Percentiles rank a stretch among this genome's conserved stretches.
Evolutionary conservation across 2,113 vertebrate genomes (phyloP).

Genomic region (Epinephelus moara): DNA sequence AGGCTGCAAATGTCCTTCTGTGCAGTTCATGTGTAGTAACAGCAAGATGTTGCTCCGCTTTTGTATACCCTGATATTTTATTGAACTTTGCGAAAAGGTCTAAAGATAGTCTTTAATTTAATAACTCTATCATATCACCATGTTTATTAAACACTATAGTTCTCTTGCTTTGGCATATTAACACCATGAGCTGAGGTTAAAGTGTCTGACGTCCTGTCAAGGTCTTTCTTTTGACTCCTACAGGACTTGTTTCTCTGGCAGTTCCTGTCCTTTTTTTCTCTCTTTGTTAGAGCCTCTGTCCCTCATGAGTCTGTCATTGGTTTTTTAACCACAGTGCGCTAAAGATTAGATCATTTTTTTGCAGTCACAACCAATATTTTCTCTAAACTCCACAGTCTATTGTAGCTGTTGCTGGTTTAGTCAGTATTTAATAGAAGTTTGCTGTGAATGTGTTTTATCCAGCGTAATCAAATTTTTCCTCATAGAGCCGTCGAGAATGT

Average conservation of each 20-base stretch:
- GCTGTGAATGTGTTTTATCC: not conserved
- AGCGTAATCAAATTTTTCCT: slow-evolving; percentile 3
- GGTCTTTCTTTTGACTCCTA: slow-evolving; percentile 5
- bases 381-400: not conserved
- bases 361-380: not conserved
- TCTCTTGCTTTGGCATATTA: not conserved
- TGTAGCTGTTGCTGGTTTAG: not conserved
- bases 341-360: not conserved
- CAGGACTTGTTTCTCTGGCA: slow-evolving; percentile 1
- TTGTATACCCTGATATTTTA: not conserved
- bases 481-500: not conserved
- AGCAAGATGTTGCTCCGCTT: not conserved
- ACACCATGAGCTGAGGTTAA: not conserved
- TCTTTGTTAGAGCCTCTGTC: not conserved
- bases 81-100: not conserved
- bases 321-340: not conserved
- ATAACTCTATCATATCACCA: not conserved
- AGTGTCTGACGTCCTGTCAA: not conserved
- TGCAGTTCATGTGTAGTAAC: not conserved
- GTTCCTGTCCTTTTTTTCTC: not conserved
- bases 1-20: not conserved
- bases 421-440: not conserved
- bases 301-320: not conserved
- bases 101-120: not conserved
- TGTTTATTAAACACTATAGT: not conserved